Percentiles rank a stretch among this genome's conserved stretches.
phyloP scores from a whole-genome alignment of 2,797 vertebrate genomes.

The Manis javanica region DNA sequence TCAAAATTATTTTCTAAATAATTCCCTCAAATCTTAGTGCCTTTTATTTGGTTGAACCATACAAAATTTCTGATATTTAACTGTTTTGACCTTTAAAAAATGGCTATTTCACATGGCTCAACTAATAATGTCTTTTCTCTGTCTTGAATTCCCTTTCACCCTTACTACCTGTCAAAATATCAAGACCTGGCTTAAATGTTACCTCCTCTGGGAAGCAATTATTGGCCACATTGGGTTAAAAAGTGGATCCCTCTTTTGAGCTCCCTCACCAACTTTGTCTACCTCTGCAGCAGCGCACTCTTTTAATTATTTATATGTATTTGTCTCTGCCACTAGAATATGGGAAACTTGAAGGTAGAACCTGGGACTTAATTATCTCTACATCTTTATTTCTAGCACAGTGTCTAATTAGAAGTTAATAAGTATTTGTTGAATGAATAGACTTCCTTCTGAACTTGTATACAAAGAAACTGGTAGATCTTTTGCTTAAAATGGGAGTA shows the following conservation, averaged over 20 bases:
- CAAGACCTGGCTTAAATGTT: background rate
- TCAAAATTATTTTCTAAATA: conserved; percentile 46
- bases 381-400: background rate
- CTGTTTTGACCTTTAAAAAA: background rate
- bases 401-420: background rate
- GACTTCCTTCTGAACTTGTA: background rate
- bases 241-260: background rate
- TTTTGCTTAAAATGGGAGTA: background rate
- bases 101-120: background rate
- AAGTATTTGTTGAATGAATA: conserved; percentile 22
- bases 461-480: background rate
- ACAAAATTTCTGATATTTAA: conserved; percentile 37
- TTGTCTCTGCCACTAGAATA: background rate
- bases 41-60: conserved; percentile 16
- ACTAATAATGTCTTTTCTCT: background rate
- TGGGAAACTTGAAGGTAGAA: background rate
- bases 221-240: background rate
- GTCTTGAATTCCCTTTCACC: background rate
- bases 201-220: background rate
- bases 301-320: background rate
- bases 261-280: background rate
- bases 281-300: background rate
- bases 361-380: background rate
- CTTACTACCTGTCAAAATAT: conserved; percentile 27
- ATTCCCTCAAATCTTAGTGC: background rate